Conservation (phyloP, 23 tunicate genomes). For the Botrylloides violaceus region DNA sequence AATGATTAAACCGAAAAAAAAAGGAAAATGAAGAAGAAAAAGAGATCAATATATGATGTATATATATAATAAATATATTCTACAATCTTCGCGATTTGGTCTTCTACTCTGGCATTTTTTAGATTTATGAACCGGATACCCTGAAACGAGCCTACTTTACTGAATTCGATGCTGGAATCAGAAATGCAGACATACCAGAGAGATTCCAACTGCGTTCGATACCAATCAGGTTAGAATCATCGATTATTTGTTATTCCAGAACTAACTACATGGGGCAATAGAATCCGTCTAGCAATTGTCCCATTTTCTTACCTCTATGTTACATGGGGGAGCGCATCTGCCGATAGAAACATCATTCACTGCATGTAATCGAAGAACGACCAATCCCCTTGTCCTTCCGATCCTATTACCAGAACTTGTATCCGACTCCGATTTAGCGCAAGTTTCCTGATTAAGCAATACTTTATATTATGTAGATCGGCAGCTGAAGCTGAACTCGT, state of each 20-base stretch:
- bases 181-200: slow-evolving; percentile 83
- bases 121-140: slow-evolving; percentile 95
- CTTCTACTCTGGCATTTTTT: neutral
- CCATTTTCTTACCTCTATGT: too few relatives aligned
- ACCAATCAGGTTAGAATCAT: slow-evolving; percentile 62
- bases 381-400: too few relatives aligned
- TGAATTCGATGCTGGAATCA: slow-evolving; percentile 70
- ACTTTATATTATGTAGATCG: slow-evolving; percentile 42
- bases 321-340: too few relatives aligned
- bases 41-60: slow-evolving; percentile 81
- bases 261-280: too few relatives aligned
- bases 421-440: too few relatives aligned
- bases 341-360: too few relatives aligned
- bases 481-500: slow-evolving; percentile 66
- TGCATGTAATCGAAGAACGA: too few relatives aligned
- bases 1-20: slow-evolving; percentile 47
- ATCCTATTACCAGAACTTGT: too few relatives aligned
- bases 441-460: too few relatives aligned
- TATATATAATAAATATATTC: too few relatives aligned
- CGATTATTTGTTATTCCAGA: too few relatives aligned
- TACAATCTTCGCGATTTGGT: neutral
- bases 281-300: too few relatives aligned
- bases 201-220: slow-evolving; percentile 83
- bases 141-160: slow-evolving; percentile 79
- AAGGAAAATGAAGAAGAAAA: slow-evolving; percentile 55